phyloP scores from a whole-genome alignment of 2,888 invertebrate species.

The Cryptocheilus praepositus region DNA sequence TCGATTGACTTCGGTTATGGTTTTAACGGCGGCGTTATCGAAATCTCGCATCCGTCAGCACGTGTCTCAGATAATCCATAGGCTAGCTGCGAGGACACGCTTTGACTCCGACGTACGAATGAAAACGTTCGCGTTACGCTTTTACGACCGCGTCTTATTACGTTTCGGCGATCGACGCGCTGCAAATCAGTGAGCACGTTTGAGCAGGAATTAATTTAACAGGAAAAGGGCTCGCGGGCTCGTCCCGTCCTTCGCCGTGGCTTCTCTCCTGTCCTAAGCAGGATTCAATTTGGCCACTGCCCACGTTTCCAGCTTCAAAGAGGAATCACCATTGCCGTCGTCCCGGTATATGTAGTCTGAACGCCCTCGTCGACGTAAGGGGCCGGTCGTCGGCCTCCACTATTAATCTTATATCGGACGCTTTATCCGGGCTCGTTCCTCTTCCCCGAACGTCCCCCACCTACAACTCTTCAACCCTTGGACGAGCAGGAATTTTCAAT shows the following conservation, averaged over 20 bases:
- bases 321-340: conserved; percentile 69
- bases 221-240: conserved; percentile 61
- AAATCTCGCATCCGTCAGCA: conserved; percentile 1
- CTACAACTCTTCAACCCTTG: conserved; percentile 61
- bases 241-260: conserved; percentile 39
- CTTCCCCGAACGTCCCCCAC: conserved; percentile 21
- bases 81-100: background rate
- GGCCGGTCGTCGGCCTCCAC: conserved; percentile 61
- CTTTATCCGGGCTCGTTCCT: conserved; percentile 67
- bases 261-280: conserved; percentile 70
- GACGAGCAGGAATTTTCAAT: conserved; percentile 69
- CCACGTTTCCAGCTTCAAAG: conserved; percentile 73
- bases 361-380: conserved; percentile 60
- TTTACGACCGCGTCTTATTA: background rate
- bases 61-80: conserved; percentile 7
- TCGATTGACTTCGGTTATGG: background rate
- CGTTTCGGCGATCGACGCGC: conserved; percentile 20
- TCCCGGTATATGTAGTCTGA: conserved; percentile 7
- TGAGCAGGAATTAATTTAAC: conserved; percentile 68
- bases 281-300: conserved; percentile 74
- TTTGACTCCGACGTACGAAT: background rate
- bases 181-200: conserved; percentile 38
- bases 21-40: conserved; percentile 11
- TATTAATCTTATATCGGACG: conserved; percentile 75
- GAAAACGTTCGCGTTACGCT: background rate